Conservation (phyloP, 2,888 invertebrate species). For the Xestia xanthographa region DNA sequence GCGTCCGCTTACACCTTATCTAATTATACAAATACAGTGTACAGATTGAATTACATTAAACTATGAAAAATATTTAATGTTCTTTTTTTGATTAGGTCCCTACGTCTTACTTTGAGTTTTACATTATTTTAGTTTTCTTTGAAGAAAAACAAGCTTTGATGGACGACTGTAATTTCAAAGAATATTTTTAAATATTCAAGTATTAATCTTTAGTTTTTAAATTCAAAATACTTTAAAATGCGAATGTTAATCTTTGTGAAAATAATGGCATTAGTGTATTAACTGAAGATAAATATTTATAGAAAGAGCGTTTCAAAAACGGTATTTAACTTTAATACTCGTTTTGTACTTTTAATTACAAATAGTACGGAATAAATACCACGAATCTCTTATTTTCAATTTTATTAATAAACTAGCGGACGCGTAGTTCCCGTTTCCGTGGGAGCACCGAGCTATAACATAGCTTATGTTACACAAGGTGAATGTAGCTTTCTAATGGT, state of each 20-base stretch:
- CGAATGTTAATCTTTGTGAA: background rate
- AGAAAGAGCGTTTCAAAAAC: background rate
- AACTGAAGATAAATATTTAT: background rate
- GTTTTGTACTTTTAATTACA: background rate
- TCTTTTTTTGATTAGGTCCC: background rate
- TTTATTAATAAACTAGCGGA: background rate
- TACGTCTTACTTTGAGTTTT: background rate
- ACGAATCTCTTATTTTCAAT: background rate
- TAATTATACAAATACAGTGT: background rate
- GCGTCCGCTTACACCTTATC: too few relatives aligned
- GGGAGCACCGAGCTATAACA: too few relatives aligned
- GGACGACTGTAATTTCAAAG: background rate
- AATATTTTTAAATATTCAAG: background rate
- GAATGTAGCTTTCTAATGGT: too few relatives aligned
- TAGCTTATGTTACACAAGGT: too few relatives aligned
- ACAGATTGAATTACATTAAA: background rate
- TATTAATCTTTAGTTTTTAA: background rate
- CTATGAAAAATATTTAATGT: background rate
- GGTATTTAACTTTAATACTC: background rate
- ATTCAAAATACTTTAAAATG: background rate
- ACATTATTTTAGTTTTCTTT: constrained; percentile 8
- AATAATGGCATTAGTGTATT: background rate
- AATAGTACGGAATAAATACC: background rate
- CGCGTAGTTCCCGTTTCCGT: too few relatives aligned
- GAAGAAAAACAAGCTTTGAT: background rate